Percentiles rank a stretch among this genome's conserved stretches.
These are phyloP conservation scores for Habropoda laboriosa DNA, from an alignment of 1,140 invertebrate genomes.

Conservation along the genomic window DNA sequence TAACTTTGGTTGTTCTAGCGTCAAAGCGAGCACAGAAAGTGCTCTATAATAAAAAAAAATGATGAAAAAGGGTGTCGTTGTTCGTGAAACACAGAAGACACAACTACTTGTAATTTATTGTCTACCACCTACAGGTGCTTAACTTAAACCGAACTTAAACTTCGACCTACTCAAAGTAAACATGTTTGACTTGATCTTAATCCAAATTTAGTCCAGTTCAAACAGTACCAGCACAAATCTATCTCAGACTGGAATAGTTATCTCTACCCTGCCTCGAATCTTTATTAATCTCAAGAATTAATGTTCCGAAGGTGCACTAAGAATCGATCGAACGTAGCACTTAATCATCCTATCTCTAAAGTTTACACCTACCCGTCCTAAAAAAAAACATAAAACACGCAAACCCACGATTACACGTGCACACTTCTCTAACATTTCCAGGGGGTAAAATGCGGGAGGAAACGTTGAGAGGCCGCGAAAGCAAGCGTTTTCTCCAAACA, in stretches of 20 bases:
- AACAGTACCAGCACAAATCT: neutral
- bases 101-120: neutral
- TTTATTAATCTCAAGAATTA: neutral
- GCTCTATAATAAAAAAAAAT: too few species aligned
- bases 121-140: neutral
- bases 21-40: too few species aligned
- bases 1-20: too few species aligned
- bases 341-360: too few species aligned
- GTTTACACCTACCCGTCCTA: too few species aligned
- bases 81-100: neutral
- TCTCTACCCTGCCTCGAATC: neutral
- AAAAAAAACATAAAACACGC: too few species aligned
- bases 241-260: too few species aligned
- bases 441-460: too few species aligned
- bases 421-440: too few species aligned
- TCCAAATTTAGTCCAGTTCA: neutral
- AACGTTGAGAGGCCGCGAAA: neutral
- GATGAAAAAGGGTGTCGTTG: neutral
- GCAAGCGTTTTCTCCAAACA: neutral
- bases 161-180: too few species aligned
- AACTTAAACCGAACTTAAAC: neutral
- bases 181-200: neutral
- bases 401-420: too few species aligned
- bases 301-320: neutral
- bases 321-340: too few species aligned